phyloP scores from a whole-genome alignment of 2,797 vertebrate genomes.

The Myiotriccus ornatus region DNA sequence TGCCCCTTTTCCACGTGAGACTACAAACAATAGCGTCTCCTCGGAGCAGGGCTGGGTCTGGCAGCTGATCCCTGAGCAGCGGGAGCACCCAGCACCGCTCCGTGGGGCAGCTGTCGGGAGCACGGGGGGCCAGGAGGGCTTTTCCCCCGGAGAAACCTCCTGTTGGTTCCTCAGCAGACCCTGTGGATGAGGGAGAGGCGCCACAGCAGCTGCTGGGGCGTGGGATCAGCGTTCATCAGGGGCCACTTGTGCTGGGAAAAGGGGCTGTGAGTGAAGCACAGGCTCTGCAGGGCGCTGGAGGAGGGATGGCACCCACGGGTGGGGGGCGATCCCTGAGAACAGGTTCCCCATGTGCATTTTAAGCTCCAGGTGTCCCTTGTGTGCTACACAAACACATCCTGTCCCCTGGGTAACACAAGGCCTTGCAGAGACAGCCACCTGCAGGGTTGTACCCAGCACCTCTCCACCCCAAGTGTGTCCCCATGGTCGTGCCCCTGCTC shows the following conservation, averaged over 20 bases:
- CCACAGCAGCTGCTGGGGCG: not conserved
- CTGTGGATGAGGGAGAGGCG: accelerated
- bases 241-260: not conserved
- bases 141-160: not conserved
- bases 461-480: accelerated
- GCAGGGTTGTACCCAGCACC: accelerated
- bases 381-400: not conserved
- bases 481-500: accelerated
- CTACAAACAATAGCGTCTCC: not conserved
- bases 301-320: accelerated
- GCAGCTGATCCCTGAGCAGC: not conserved
- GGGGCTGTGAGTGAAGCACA: not conserved
- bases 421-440: not conserved
- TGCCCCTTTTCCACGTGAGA: not conserved
- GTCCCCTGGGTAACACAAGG: accelerated
- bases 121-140: not conserved
- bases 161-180: not conserved
- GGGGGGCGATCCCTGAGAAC: accelerated
- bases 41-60: not conserved
- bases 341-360: accelerated
- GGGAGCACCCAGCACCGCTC: not conserved
- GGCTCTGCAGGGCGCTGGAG: not conserved
- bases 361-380: not conserved
- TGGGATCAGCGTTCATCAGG: not conserved
- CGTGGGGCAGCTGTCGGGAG: not conserved